Percentiles rank a stretch among this genome's conserved stretches.
These are phyloP conservation scores for Dusona sp. DNA, from an alignment of 2,888 invertebrate genomes.

Conservation along the genomic window DNA sequence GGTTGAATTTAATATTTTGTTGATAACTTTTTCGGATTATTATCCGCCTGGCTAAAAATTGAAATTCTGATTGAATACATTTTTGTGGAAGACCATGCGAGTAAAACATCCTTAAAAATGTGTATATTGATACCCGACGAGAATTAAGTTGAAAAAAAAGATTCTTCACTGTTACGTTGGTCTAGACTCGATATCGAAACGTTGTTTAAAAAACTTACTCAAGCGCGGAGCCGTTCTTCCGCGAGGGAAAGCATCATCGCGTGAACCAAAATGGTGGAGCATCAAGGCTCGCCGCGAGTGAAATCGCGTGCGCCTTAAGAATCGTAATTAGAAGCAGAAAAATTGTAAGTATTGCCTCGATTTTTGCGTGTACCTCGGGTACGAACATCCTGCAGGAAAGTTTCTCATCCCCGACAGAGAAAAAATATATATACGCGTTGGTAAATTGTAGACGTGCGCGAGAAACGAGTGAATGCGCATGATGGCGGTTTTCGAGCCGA, in stretches of 20 bases:
- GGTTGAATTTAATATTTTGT: too few relatives aligned
- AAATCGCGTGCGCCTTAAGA: constrained; percentile 62
- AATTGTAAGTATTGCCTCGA: constrained; percentile 34
- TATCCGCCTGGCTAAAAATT: too few relatives aligned
- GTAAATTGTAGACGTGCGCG: constrained; percentile 26
- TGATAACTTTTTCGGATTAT: too few relatives aligned
- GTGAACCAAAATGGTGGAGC: constrained; percentile 54
- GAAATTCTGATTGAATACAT: neutral
- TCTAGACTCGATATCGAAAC: neutral
- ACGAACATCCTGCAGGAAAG: constrained; percentile 54
- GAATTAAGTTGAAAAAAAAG: neutral
- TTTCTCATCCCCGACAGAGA: constrained; percentile 47
- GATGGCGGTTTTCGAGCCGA: constrained; percentile 34
- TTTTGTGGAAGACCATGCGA: too few relatives aligned
- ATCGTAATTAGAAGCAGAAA: constrained; percentile 52
- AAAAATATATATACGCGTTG: neutral
- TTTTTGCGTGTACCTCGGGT: constrained; percentile 19
- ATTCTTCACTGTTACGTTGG: neutral
- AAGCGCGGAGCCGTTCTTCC: neutral
- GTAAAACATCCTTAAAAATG: neutral
- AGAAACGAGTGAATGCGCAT: constrained; percentile 24
- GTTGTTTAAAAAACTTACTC: neutral
- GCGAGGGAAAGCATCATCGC: constrained; percentile 2
- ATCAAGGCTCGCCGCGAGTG: constrained; percentile 9
- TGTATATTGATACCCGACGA: neutral